A percentile compares a stretch with the other conserved stretches of the same genome.
Evolutionary conservation across 1,140 invertebrate genomes (phyloP).

Genomic region (Diabrotica virgifera): DNA sequence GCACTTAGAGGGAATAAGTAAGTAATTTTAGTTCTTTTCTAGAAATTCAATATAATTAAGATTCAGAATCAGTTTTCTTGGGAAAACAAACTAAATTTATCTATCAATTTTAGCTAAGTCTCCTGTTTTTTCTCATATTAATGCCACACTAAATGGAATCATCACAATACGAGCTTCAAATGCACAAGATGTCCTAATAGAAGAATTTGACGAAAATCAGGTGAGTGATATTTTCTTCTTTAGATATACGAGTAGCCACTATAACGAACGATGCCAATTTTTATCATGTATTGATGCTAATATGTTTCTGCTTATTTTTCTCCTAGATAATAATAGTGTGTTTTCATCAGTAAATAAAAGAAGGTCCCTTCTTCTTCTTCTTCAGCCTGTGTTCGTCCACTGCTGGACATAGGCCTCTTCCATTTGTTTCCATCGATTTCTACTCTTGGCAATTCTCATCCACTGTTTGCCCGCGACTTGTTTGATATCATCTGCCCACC

Average conservation of each 20-base stretch:
- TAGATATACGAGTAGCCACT: neutral
- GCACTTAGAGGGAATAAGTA: constrained; percentile 55
- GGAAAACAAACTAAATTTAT: neutral
- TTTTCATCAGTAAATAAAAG: neutral
- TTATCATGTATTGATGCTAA: neutral
- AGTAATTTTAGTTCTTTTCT: constrained; percentile 27
- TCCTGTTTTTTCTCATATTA: constrained; percentile 77
- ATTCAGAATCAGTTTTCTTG: too few relatives aligned
- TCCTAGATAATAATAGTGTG: neutral
- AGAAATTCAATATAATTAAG: too few relatives aligned
- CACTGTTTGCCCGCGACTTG: too few relatives aligned
- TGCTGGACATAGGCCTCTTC: too few relatives aligned
- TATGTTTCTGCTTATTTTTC: neutral
- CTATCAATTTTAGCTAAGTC: constrained; percentile 54
- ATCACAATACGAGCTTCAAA: constrained; percentile 47
- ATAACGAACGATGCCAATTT: neutral
- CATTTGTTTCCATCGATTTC: too few relatives aligned
- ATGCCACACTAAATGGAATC: constrained; percentile 43
- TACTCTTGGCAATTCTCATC: too few relatives aligned
- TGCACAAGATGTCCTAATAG: constrained; percentile 41
- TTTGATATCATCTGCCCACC: too few relatives aligned
- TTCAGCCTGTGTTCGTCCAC: too few relatives aligned
- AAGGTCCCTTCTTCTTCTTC: neutral
- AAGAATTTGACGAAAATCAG: constrained; percentile 49
- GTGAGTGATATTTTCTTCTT: constrained; percentile 17